These are phyloP conservation scores for Lordiphosa stackelbergi DNA, from an alignment of 1,140 invertebrate genomes.

Conservation along the genomic window DNA sequence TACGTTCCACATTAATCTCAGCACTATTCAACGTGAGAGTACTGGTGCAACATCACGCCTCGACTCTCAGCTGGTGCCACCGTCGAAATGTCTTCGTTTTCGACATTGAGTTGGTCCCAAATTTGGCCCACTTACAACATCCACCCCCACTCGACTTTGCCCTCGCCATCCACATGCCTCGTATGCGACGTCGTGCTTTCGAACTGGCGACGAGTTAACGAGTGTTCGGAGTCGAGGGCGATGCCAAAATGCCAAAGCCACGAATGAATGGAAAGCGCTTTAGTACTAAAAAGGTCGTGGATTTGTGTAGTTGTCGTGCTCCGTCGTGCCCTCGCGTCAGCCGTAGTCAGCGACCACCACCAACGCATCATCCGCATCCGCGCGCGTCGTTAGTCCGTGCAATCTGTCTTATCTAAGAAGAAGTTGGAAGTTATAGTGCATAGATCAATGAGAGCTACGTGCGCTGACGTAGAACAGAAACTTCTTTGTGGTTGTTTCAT, in stretches of 20 bases:
- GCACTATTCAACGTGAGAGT: constrained; percentile 1
- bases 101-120: too few relatives aligned
- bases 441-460: too few relatives aligned
- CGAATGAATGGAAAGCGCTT: constrained; percentile 70
- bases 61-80: too few relatives aligned
- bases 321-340: constrained; percentile 17
- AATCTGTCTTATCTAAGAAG: too few relatives aligned
- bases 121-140: constrained; percentile 38
- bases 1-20: constrained; percentile 25
- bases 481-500: too few relatives aligned
- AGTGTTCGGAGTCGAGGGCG: constrained; percentile 26
- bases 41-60: too few relatives aligned
- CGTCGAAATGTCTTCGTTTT: too few relatives aligned
- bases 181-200: constrained; percentile 32
- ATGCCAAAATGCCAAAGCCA: constrained; percentile 38
- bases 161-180: neutral
- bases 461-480: too few relatives aligned
- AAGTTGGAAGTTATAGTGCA: too few relatives aligned
- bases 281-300: constrained; percentile 76
- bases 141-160: neutral
- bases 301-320: constrained; percentile 73
- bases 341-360: neutral
- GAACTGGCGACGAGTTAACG: constrained; percentile 27
- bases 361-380: too few relatives aligned
- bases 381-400: too few relatives aligned